These are phyloP conservation scores for Patagioenas fasciata DNA, from an alignment of 2,113 vertebrate genomes.

Conservation along the genomic window DNA sequence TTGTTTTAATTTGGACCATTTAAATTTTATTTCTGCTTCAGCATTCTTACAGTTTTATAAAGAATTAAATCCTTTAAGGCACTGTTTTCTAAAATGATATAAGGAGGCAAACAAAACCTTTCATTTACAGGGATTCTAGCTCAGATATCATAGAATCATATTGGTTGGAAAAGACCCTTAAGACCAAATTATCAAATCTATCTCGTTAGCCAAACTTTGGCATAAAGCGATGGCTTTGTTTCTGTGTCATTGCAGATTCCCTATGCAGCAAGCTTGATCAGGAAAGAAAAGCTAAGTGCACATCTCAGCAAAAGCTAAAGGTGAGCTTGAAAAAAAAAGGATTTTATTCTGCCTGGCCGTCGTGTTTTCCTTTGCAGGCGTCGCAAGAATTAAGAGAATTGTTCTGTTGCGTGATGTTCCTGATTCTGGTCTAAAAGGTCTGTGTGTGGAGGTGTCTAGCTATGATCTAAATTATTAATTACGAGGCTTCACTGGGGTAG, in stretches of 20 bases:
- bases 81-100: background rate
- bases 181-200: too few species aligned
- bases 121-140: background rate
- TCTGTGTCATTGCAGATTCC: slow-evolving; percentile 87
- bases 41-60: background rate
- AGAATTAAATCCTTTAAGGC: background rate
- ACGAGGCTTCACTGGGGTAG: rapidly evolving
- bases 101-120: background rate
- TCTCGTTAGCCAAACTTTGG: background rate
- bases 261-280: slow-evolving; percentile 94
- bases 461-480: rapidly evolving
- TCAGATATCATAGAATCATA: background rate
- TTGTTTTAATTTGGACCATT: background rate
- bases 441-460: background rate
- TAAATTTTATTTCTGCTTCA: background rate
- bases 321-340: slow-evolving; percentile 62
- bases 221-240: background rate
- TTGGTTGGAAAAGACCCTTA: too few species aligned
- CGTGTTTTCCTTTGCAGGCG: background rate
- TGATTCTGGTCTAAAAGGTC: background rate
- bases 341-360: background rate
- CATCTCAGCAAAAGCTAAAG: slow-evolving; percentile 94
- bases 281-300: slow-evolving; percentile 94
- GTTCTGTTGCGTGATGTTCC: background rate
- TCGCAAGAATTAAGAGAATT: background rate